phyloP scores from a whole-genome alignment of 2,113 vertebrate species.

The Ceyx cyanopectus region DNA sequence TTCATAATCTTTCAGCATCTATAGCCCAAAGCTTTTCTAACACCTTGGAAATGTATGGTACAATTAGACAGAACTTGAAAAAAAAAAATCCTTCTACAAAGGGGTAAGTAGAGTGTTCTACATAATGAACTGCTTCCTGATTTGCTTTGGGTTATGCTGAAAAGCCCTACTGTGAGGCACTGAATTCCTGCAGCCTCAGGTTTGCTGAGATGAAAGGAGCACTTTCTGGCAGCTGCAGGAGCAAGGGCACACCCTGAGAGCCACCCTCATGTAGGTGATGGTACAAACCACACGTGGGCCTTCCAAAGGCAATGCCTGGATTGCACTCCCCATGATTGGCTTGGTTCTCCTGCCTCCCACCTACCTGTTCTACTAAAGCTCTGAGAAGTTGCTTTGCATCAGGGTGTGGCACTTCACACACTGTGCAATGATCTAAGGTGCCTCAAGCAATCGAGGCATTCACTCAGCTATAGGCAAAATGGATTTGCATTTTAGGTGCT shows the following conservation, averaged over 20 bases:
- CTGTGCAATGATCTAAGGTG: not conserved
- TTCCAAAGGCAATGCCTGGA: not conserved
- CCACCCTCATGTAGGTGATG: constrained; percentile 8
- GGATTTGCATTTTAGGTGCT: not conserved
- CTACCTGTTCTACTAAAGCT: not conserved
- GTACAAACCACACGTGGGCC: not conserved
- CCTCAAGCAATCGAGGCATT: not conserved
- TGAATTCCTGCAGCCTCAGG: constrained; percentile 49
- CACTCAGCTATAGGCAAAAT: not conserved
- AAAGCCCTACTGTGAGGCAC: constrained; percentile 44
- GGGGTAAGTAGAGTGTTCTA: not conserved
- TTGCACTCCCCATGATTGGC: not conserved
- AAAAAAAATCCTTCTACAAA: not conserved
- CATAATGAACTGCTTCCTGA: constrained; percentile 50
- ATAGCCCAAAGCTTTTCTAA: not conserved
- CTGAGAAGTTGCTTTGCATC: not conserved
- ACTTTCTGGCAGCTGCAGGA: not conserved
- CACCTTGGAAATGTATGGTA: not conserved
- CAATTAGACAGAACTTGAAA: not conserved
- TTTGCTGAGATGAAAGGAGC: constrained; percentile 49
- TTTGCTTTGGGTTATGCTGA: constrained; percentile 49
- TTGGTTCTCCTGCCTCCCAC: not conserved
- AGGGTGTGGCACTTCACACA: not conserved
- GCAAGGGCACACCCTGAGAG: not conserved
- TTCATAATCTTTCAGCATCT: not conserved